Evolutionary conservation across 2,888 invertebrate genomes (phyloP).

Genomic region (Drosophila formosana): DNA sequence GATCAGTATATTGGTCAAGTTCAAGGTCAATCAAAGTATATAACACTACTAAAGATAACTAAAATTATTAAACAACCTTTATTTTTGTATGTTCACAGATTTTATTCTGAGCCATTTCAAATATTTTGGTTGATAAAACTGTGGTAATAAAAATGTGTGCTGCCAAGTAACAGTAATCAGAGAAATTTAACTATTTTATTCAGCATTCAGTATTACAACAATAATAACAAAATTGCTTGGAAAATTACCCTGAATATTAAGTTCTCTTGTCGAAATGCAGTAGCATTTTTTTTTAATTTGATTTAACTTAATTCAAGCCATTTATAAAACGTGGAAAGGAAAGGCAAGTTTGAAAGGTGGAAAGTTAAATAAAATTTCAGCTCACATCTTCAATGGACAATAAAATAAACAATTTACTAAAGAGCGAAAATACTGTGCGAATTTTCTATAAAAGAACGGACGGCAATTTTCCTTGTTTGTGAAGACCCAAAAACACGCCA

Average conservation of each 20-base stretch:
- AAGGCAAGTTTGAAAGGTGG: too few relatives aligned
- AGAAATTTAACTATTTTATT: too few relatives aligned
- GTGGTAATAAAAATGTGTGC: constrained; percentile 2
- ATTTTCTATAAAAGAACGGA: background rate
- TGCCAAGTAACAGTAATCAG: background rate
- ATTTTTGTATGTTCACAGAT: background rate
- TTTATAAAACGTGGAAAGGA: too few relatives aligned
- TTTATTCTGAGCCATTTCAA: background rate
- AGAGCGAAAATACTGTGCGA: background rate
- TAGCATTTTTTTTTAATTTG: too few relatives aligned
- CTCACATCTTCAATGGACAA: background rate
- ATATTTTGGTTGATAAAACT: constrained; percentile 11
- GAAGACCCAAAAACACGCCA: constrained; percentile 1
- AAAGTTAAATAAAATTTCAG: too few relatives aligned
- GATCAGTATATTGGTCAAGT: background rate
- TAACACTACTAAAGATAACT: background rate
- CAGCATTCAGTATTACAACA: too few relatives aligned
- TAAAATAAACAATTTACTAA: background rate
- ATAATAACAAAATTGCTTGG: too few relatives aligned
- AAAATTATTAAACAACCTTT: background rate
- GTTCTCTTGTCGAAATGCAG: too few relatives aligned
- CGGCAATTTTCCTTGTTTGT: background rate
- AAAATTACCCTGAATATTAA: too few relatives aligned
- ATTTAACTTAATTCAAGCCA: too few relatives aligned
- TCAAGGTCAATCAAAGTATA: constrained; percentile 5